phyloP scores from a whole-genome alignment of 2,888 invertebrate genomes.

The Anarsia innoxiella region DNA sequence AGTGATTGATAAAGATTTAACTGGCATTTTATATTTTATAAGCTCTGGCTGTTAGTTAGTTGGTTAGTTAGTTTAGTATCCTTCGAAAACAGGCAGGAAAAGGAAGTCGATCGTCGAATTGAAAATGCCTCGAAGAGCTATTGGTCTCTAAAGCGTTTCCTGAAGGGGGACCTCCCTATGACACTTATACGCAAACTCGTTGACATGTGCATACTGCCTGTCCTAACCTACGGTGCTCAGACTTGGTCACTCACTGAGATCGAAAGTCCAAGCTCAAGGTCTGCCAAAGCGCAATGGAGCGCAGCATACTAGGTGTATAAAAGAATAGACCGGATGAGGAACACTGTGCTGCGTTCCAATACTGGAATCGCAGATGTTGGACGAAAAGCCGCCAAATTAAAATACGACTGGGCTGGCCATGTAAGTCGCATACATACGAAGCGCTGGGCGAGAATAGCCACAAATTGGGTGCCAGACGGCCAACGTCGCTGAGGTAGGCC shows the following conservation, averaged over 20 bases:
- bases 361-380: background rate
- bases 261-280: constrained; percentile 1
- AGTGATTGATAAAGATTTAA: too few species aligned
- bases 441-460: background rate
- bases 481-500: background rate
- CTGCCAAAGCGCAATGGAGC: background rate
- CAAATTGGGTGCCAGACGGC: background rate
- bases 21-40: too few species aligned
- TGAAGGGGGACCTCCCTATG: background rate
- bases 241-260: background rate
- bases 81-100: too few species aligned
- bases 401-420: background rate
- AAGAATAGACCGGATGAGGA: background rate
- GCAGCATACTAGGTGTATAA: background rate
- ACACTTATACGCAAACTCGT: background rate
- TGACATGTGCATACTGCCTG: background rate
- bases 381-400: background rate
- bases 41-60: too few species aligned
- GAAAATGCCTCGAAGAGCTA: constrained; percentile 1
- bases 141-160: background rate
- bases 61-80: too few species aligned
- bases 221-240: background rate
- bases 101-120: too few species aligned
- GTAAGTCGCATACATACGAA: constrained; percentile 1
- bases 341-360: background rate